A percentile compares a stretch with the other conserved stretches of the same genome.
Conservation (phyloP, 2,113 vertebrate genomes). For the Miniopterus natalensis region DNA sequence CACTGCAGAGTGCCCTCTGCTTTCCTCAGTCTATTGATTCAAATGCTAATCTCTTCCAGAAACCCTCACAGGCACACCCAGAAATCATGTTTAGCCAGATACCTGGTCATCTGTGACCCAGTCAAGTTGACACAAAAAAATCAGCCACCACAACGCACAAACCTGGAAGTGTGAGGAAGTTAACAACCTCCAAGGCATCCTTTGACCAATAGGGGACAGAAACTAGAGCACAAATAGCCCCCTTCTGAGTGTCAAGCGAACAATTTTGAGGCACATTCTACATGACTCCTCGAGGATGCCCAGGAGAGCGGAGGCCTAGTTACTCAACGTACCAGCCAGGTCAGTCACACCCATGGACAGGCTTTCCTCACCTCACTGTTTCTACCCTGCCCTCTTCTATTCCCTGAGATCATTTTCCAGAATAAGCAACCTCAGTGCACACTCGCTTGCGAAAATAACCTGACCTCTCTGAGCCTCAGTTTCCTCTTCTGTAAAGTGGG, state of each 20-base stretch:
- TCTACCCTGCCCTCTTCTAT: accelerated
- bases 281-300: not conserved
- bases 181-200: not conserved
- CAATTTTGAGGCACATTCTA: not conserved
- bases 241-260: not conserved
- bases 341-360: not conserved
- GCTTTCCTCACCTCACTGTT: not conserved
- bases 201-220: not conserved
- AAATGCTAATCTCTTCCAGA: not conserved
- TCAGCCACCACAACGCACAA: not conserved
- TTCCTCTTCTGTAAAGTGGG: not conserved
- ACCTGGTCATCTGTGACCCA: not conserved
- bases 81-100: not conserved
- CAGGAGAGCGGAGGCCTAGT: not conserved
- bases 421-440: not conserved
- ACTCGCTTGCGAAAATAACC: not conserved
- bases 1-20: accelerated
- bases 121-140: not conserved
- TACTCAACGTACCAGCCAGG: not conserved
- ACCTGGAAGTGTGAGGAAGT: not conserved
- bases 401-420: not conserved
- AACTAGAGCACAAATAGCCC: not conserved
- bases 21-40: not conserved
- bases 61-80: not conserved
- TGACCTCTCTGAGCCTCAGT: not conserved